Evolutionary conservation across 2,113 vertebrate species (phyloP), one percentile per base, ranked within the genome.

Genomic region (Gasterosteus aculeatus): DNA sequence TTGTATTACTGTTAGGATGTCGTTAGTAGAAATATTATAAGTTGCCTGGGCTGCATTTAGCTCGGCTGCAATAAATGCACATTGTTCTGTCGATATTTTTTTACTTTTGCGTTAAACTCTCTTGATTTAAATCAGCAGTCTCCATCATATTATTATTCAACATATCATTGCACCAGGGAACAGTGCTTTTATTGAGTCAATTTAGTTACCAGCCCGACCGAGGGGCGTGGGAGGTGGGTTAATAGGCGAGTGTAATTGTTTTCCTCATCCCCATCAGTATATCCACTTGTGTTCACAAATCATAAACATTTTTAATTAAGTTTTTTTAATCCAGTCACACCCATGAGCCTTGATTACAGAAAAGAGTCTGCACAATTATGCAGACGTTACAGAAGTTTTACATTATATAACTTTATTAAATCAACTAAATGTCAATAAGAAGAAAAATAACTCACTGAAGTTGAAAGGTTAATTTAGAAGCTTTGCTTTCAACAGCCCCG

Each of bases 31-130:
- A 62, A 71, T 62, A 35, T 54, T 60, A 69, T 33, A 14, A 62
- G 53, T 5, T 71, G 35, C 15, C 60, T 72, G 39, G 46, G 54
- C 42, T 81, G 51, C 54, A 18, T 63, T 38, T 61, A 39, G 47
- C 29, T 80, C 62, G 63, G 35, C 74, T 87, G 9, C 35, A 90
- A 88, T 91, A 89, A 91, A 91, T 80, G 29, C 16, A 56, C 18
- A 39, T 46, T 74, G 58, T 44, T 33, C 14, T 69, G 79, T 72
- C 57, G 58, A 79, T 14, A 4, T 6, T 51, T 72, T 79, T 59
- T 65, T 56, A 56, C 22, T 82, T 69, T 47, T 68, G 35, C 53
- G 16, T 80, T 74, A 73, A 12, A 39, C 22, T 54, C 56, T 8
- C 8, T 26, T 56, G 2, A 35, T 66, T 42, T 15, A 31, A 75